These are phyloP conservation scores for Tenthredo mesomela DNA, from an alignment of 2,888 invertebrate species.

Conservation along the genomic window DNA sequence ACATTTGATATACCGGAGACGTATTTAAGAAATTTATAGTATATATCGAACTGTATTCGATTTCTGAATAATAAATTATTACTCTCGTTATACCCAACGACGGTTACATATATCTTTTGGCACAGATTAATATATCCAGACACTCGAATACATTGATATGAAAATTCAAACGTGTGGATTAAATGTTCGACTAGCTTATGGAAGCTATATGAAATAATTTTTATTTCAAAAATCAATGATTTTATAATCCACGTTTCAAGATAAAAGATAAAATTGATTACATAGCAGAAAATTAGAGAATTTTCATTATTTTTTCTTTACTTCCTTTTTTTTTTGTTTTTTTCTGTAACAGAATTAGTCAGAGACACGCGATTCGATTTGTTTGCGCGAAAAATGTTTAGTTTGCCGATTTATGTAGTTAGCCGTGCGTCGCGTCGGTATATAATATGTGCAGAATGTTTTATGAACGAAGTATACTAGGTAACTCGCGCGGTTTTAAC, in stretches of 20 bases:
- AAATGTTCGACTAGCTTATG: background rate
- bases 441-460: background rate
- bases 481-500: background rate
- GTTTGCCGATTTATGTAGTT: background rate
- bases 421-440: background rate
- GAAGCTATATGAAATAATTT: background rate
- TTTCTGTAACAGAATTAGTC: no score
- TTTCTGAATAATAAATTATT: background rate
- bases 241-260: background rate
- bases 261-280: background rate
- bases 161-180: background rate
- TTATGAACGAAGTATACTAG: background rate
- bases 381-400: slow-evolving; percentile 1
- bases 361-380: background rate
- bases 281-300: background rate
- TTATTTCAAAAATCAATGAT: slow-evolving; percentile 13
- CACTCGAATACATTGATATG: background rate
- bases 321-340: no score
- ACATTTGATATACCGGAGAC: background rate
- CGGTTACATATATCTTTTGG: background rate
- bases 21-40: background rate
- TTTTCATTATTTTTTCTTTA: background rate
- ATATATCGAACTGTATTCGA: background rate
- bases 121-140: background rate
- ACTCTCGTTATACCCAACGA: background rate